Evolutionary conservation across 2,797 vertebrate genomes (phyloP).

Genomic region (Lycodopsis pacificus): DNA sequence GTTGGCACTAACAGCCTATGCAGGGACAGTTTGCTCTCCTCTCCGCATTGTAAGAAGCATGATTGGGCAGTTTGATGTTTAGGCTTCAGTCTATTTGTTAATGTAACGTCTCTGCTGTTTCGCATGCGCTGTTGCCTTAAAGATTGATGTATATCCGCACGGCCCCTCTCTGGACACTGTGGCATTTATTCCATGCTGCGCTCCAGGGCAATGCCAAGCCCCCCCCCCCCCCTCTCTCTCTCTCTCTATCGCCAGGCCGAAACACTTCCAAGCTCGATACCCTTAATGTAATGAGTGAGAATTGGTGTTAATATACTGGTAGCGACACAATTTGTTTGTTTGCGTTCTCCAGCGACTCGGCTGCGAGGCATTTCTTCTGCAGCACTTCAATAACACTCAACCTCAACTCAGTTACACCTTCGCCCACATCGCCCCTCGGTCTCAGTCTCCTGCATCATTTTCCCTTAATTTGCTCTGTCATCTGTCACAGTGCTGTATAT

Average conservation of each 20-base stretch:
- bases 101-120: slow-evolving; percentile 56
- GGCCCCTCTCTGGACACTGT: slow-evolving; percentile 40
- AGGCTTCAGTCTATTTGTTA: slow-evolving; percentile 46
- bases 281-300: slow-evolving; percentile 87
- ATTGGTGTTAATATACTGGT: slow-evolving; percentile 91
- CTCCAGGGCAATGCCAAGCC: slow-evolving; percentile 78
- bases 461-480: slow-evolving; percentile 5
- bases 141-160: slow-evolving; percentile 73
- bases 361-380: slow-evolving; percentile 78
- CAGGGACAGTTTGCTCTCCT: slow-evolving; percentile 28
- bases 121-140: slow-evolving; percentile 59
- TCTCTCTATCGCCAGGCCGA: slow-evolving; percentile 65
- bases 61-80: slow-evolving; percentile 47
- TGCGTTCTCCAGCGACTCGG: slow-evolving; percentile 67
- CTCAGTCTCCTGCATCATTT: slow-evolving; percentile 19
- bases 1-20: slow-evolving; percentile 24
- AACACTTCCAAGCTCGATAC: slow-evolving; percentile 82
- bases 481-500: background rate
- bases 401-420: slow-evolving; percentile 63
- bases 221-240: slow-evolving; percentile 5
- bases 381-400: slow-evolving; percentile 71
- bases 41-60: slow-evolving; percentile 20
- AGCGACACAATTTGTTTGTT: slow-evolving; percentile 83
- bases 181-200: slow-evolving; percentile 73
- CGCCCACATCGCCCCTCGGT: slow-evolving; percentile 45